Conservation (phyloP, 1,140 invertebrate species). For the Anastrepha obliqua region DNA sequence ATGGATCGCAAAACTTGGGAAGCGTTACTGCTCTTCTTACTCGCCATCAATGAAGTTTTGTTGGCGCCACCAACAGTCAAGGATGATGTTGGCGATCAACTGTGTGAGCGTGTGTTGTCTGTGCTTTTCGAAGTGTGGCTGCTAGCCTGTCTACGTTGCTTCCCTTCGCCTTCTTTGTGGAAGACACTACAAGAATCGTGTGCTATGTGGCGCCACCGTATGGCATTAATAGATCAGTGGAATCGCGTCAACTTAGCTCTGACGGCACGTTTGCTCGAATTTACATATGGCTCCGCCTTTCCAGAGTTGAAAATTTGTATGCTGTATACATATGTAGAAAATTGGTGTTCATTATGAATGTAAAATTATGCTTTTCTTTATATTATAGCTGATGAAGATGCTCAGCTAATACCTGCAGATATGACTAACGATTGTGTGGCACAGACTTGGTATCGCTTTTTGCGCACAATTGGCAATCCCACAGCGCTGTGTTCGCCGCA, state of each 20-base stretch:
- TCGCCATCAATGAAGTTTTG: conserved; percentile 94
- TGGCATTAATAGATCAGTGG: conserved; percentile 95
- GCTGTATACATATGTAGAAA: conserved; percentile 60
- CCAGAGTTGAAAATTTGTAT: conserved; percentile 89
- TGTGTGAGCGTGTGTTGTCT: conserved; percentile 94
- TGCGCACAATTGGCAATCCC: conserved; percentile 95
- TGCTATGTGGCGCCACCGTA: conserved; percentile 93
- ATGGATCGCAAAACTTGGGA: conserved; percentile 94
- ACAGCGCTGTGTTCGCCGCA: conserved; percentile 92
- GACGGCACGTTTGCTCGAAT: conserved; percentile 87
- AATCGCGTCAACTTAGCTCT: conserved; percentile 93
- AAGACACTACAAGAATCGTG: conserved; percentile 95
- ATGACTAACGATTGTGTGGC: conserved; percentile 93
- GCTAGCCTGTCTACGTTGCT: conserved; percentile 90
- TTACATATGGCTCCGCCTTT: conserved; percentile 93
- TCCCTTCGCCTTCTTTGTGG: conserved; percentile 95
- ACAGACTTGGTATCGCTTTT: conserved; percentile 95
- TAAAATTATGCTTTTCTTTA: conserved; percentile 21
- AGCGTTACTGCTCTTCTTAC: conserved; percentile 89
- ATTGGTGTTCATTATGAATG: conserved; percentile 34
- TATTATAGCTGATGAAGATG: conserved; percentile 86
- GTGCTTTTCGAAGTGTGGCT: conserved; percentile 97
- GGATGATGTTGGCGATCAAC: conserved; percentile 95
- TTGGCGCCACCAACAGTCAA: conserved; percentile 93
- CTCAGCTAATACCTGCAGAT: conserved; percentile 84